Base-by-base conservation (phyloP, 2,888 invertebrate genomes). In the Nephrocerus scutellatus region DNA sequence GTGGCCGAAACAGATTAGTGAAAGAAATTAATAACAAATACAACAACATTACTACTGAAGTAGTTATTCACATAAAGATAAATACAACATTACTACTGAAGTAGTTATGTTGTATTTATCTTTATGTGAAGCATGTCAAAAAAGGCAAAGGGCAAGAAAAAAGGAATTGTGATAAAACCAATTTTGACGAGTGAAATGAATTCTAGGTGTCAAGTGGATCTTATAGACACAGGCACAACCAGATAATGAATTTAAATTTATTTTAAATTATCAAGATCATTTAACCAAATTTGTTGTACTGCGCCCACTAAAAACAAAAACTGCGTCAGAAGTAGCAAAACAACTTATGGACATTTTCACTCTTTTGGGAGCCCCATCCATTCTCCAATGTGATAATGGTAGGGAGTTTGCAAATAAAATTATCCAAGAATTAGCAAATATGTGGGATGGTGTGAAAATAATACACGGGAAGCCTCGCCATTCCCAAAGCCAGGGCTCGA, bases 401-500 rank as follows among this genome's bases (percentile, higher is more conserved):
- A 30, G 42, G 19, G 47, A 51, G 28, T 51, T 54, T 36, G 39
- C 33, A n/a, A 45, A 49, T 19, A 42, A 41, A 26, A 26, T 49
- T 13, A 42, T 49, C 22, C 18, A 21, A 9, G 36, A 43, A 34
- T 5, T 47, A 10, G 44, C 36, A 7, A 8, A 4, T 8, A 44
- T 58, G 43, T 66, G 63, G 34, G 16, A 15, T 8, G 14, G 18
- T 4, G 9, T 34, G 8, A 34, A 34, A 18, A 10, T 34, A 8
- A 25, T 34, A 12, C 25, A 34, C 25, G 34, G 25, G n/a, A 33
- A 22, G 15, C 14, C 24, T 3, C n/a, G 61, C 44, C 60, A 64
- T 35, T 48, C 44, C 31, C 35, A 33, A 46, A 47, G 47, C 22
- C 62, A 64, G 48, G 60, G 61, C 4, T 52, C 49, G 60, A 47